Conservation (phyloP, 2,113 vertebrate genomes). For the Syrmaticus mikado region DNA sequence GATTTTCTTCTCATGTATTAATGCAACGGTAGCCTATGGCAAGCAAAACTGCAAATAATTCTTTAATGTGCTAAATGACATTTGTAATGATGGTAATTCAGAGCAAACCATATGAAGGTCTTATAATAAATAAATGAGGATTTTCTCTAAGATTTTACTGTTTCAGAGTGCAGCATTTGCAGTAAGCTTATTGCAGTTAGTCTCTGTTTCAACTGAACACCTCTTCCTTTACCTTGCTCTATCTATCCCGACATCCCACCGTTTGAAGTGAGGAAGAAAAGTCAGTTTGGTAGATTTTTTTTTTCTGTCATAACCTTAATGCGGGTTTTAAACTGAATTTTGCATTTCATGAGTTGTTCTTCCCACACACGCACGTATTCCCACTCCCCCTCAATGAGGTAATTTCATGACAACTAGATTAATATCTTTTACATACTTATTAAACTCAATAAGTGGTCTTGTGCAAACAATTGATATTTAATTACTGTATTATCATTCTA, state of each 20-base stretch:
- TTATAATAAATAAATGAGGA: neutral
- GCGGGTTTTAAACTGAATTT: constrained; percentile 25
- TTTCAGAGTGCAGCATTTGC: neutral
- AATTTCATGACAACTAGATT: constrained; percentile 76
- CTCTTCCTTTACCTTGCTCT: neutral
- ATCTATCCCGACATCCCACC: neutral
- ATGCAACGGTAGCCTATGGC: neutral
- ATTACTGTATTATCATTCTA: constrained; percentile 76
- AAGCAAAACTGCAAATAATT: neutral
- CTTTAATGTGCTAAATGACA: neutral
- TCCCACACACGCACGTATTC: constrained; percentile 45
- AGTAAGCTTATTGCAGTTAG: neutral
- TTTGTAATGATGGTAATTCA: neutral
- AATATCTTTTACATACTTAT: constrained; percentile 78
- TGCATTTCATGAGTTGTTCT: constrained; percentile 65
- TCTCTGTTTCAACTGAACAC: neutral
- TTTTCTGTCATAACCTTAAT: constrained; percentile 16
- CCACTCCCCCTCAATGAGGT: constrained; percentile 70
- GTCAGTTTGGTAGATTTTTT: neutral
- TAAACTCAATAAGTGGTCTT: constrained; percentile 74
- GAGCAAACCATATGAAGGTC: neutral
- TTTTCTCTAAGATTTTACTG: neutral
- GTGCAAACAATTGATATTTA: constrained; percentile 78
- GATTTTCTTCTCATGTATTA: neutral
- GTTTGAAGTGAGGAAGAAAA: neutral